A percentile compares a stretch with the other conserved stretches of the same genome.
Conservation (phyloP, 2,797 vertebrate species). For the Valencia hispanica region DNA sequence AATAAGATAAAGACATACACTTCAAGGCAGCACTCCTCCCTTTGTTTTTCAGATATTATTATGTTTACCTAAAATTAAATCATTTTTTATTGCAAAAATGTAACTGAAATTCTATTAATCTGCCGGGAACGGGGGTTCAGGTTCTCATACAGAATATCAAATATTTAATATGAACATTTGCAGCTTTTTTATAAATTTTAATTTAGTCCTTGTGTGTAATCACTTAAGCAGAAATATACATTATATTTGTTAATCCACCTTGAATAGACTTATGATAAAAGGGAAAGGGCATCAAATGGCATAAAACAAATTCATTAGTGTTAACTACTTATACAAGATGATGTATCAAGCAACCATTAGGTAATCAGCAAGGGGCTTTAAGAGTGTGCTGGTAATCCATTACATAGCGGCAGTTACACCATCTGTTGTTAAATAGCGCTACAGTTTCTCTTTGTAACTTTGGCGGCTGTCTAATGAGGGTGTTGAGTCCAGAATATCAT, state of each 20-base stretch:
- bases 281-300: neutral
- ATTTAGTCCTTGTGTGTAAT: neutral
- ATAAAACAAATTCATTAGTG: neutral
- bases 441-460: neutral
- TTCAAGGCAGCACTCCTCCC: too few relatives aligned
- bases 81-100: too few relatives aligned
- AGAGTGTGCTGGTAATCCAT: neutral
- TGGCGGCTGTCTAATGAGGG: neutral
- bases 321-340: neutral
- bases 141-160: too few relatives aligned
- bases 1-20: too few relatives aligned
- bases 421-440: neutral
- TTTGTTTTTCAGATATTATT: too few relatives aligned
- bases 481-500: neutral
- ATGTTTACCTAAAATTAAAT: too few relatives aligned
- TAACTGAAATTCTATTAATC: neutral
- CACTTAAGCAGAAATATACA: too few relatives aligned
- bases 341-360: neutral
- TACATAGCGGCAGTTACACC: neutral
- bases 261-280: neutral
- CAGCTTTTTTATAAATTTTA: neutral
- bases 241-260: neutral
- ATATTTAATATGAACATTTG: neutral
- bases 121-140: neutral
- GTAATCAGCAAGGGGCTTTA: neutral